Percentiles rank a stretch among this genome's conserved stretches.
These are phyloP conservation scores for Lanius ludovicianus DNA, from an alignment of 2,113 vertebrate genomes.

Conservation along the genomic window DNA sequence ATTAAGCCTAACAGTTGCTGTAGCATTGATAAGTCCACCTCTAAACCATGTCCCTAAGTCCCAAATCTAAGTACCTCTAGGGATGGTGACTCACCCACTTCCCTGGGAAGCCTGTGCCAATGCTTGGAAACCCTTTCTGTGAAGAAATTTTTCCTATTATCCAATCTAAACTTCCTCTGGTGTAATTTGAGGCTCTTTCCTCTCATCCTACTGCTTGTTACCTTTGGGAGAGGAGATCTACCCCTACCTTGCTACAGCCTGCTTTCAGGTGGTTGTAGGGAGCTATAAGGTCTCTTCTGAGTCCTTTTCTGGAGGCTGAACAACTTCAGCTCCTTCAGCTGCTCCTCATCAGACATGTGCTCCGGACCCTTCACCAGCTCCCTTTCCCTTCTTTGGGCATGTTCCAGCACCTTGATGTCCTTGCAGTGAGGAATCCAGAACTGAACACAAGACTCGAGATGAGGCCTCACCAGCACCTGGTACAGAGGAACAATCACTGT, in stretches of 20 bases:
- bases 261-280: background rate
- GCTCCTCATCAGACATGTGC: background rate
- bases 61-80: background rate
- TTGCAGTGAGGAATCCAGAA: background rate
- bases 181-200: background rate
- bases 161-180: background rate
- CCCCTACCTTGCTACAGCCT: background rate
- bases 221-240: background rate
- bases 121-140: background rate
- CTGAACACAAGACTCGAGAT: accelerated
- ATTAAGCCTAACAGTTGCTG: background rate
- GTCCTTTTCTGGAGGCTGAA: background rate
- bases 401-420: background rate
- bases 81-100: background rate
- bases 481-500: background rate
- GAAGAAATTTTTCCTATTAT: background rate
- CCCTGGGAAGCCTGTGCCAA: background rate
- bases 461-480: accelerated
- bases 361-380: background rate
- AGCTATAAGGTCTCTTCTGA: accelerated
- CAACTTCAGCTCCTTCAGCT: background rate
- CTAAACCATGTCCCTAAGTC: background rate
- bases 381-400: background rate
- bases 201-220: background rate
- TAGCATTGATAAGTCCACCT: background rate